A percentile compares a stretch with the other conserved stretches of the same genome.
phyloP scores from a whole-genome alignment of 2,113 vertebrate species.

The Aplodontia rufa region DNA sequence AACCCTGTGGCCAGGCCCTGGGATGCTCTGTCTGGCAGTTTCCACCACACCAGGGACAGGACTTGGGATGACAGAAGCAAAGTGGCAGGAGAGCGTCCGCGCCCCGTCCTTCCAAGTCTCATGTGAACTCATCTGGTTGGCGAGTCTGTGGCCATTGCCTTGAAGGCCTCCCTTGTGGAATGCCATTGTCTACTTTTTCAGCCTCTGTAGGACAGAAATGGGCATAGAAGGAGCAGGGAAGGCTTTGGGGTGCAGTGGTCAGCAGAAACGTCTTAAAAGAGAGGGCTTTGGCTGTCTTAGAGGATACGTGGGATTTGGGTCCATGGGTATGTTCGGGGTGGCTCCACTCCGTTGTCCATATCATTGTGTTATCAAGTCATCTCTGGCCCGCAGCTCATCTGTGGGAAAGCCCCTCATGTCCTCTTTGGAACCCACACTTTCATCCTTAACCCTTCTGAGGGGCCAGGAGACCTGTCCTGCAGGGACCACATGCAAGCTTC shows the following conservation, averaged over 20 bases:
- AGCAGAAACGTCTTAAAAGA: not conserved
- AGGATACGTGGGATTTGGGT: not conserved
- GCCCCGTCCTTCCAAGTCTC: not conserved
- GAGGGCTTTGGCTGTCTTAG: not conserved
- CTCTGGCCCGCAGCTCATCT: not conserved
- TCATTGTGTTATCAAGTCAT: not conserved
- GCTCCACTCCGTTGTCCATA: rapidly evolving
- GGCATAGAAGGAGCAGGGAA: not conserved
- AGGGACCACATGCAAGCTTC: not conserved
- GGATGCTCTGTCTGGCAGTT: too few relatives aligned
- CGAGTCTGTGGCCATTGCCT: not conserved
- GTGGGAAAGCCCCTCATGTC: not conserved
- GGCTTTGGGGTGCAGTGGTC: not conserved
- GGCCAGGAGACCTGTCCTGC: not conserved
- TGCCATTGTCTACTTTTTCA: not conserved
- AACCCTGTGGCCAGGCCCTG: not conserved
- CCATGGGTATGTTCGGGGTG: too few relatives aligned
- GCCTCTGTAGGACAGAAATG: not conserved
- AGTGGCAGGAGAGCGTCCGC: not conserved
- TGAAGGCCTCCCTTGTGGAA: not conserved
- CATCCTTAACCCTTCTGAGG: not conserved
- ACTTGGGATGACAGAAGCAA: not conserved
- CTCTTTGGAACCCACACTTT: not conserved
- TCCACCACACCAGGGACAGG: rapidly evolving
- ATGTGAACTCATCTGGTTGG: not conserved